A percentile compares a stretch with the other conserved stretches of the same genome.
Evolutionary conservation across 2,888 invertebrate genomes (phyloP).

Genomic region (Cephus sareptanus): DNA sequence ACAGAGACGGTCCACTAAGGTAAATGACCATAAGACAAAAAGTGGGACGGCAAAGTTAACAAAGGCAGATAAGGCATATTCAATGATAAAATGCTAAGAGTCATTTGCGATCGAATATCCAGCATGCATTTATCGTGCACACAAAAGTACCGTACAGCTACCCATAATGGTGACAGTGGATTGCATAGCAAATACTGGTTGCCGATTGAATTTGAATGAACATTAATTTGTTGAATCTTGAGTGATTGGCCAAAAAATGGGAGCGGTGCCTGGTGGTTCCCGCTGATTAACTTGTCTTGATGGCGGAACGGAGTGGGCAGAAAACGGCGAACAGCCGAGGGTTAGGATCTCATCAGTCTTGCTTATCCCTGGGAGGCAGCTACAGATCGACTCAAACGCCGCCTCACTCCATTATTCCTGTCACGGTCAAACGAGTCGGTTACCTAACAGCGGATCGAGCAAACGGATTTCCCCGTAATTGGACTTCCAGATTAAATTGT

Average conservation of each 20-base stretch:
- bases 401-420: conserved; percentile 44
- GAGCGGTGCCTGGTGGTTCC: conserved; percentile 21
- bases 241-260: conserved; percentile 21
- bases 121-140: too few relatives aligned
- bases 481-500: conserved; percentile 24
- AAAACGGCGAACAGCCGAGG: conserved; percentile 21
- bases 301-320: conserved; percentile 17
- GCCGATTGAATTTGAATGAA: conserved; percentile 13
- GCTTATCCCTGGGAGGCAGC: conserved; percentile 39
- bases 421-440: conserved; percentile 44
- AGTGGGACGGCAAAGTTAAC: too few relatives aligned
- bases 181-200: background rate
- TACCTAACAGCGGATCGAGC: conserved; percentile 26
- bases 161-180: background rate
- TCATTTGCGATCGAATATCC: too few relatives aligned
- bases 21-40: too few relatives aligned
- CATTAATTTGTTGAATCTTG: conserved; percentile 13
- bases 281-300: conserved; percentile 35
- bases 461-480: conserved; percentile 30
- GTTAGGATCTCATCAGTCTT: conserved; percentile 44
- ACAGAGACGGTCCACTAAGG: too few relatives aligned
- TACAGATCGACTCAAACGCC: conserved; percentile 42
- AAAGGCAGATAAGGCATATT: too few relatives aligned
- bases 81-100: too few relatives aligned
- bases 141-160: too few relatives aligned